phyloP scores from a whole-genome alignment of 1,140 invertebrate species.

The Drepana arcuata region DNA sequence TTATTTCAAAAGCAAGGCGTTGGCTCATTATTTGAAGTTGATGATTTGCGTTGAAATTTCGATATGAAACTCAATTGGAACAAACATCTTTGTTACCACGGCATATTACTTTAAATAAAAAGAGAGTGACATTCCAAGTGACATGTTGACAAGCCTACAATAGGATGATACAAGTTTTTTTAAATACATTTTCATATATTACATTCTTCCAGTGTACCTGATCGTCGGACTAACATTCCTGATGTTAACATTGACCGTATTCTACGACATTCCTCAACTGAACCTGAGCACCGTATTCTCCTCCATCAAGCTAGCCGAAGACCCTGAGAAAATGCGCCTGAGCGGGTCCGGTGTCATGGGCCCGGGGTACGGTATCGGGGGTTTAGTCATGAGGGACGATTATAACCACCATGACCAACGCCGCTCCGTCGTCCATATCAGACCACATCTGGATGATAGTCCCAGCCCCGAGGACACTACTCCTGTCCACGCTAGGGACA shows the following conservation, averaged over 20 bases:
- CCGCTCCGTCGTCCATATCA: slow-evolving; percentile 74
- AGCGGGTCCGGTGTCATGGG: slow-evolving; percentile 60
- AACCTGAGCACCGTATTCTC: slow-evolving; percentile 86
- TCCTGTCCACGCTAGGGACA: slow-evolving; percentile 73
- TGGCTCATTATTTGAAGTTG: too few species aligned
- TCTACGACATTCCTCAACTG: slow-evolving; percentile 90
- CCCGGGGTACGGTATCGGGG: slow-evolving; percentile 65
- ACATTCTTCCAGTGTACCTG: slow-evolving; percentile 78
- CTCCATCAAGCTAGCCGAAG: slow-evolving; percentile 76
- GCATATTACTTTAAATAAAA: too few species aligned
- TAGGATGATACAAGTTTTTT: too few species aligned
- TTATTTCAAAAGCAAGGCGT: too few species aligned
- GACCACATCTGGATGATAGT: slow-evolving; percentile 75
- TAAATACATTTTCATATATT: too few species aligned
- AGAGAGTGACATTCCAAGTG: too few species aligned
- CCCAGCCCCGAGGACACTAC: slow-evolving; percentile 79
- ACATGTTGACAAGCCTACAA: too few species aligned
- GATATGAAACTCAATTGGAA: too few species aligned
- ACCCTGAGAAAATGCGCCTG: slow-evolving; percentile 77
- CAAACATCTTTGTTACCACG: too few species aligned
- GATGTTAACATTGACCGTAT: slow-evolving; percentile 85
- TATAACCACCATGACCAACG: slow-evolving; percentile 61
- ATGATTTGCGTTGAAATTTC: too few species aligned
- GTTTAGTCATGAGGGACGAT: slow-evolving; percentile 60
- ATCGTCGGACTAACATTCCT: slow-evolving; percentile 86